Evolutionary conservation across 1,140 invertebrate genomes (phyloP), one percentile per base, ranked within the genome.

Genomic region (Doryteuthis pealeii): DNA sequence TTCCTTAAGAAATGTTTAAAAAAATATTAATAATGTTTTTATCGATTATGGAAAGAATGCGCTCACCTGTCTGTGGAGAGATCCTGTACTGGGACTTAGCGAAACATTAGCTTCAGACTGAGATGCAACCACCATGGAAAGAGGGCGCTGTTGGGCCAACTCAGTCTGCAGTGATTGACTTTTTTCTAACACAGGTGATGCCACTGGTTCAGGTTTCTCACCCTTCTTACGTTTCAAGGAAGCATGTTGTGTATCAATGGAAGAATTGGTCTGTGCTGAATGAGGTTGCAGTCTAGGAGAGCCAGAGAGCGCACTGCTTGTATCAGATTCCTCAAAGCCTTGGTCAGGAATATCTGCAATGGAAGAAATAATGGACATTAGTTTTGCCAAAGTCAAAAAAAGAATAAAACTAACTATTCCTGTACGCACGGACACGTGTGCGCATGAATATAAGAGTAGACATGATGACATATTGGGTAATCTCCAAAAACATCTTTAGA

Each of bases 191-290:
- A 75, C 80, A 2, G 81, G 82, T 72, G 77, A 80, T 30, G 66
- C 67, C 2, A 65, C 35, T 0, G 78, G 78, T 31, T 79, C 78
- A 3, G 74, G 71, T 35, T 81, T 83, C 32, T 83, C 81, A 8
- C 76, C 77, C 73, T 90, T 90, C 81, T 90, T 90, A 72, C 90
- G 81, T 75, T 90, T 88, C 54, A 91, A 80, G 6, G 90, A 91
- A 28, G 90, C 87, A 83, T 91, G 90, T 74, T 90, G 90, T 14
- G 89, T 90, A 80, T 90, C 89, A 70, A 87, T 73, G 26, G 84
- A 69, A 68, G 72, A 62, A 62, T 62, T 62, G 18, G 54, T 62
- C 30, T 68, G 66, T 68, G 31, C 66, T 33, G 66, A 68, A 30
- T 68, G 66, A 30, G 66, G 66, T 33, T 32, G 32, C 30, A 68